phyloP scores from a whole-genome alignment of 2,888 invertebrate species.

The Rhorus exstirpatorius region DNA sequence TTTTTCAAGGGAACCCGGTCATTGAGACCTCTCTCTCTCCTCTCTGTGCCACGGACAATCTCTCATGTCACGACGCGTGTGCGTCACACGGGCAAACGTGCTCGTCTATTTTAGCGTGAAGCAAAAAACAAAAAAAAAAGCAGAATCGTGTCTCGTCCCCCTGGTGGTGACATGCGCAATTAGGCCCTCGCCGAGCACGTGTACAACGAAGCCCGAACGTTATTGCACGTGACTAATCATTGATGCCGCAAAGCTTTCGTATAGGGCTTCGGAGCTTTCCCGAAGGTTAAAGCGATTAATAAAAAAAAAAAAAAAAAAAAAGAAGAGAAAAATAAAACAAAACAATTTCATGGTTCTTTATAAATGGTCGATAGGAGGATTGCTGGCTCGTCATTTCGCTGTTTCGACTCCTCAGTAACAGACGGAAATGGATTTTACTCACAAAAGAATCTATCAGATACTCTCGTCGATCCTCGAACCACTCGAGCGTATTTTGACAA shows the following conservation, averaged over 20 bases:
- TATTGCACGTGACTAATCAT: conserved; percentile 52
- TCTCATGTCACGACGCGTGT: background rate
- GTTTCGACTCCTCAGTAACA: conserved; percentile 67
- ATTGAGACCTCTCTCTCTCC: background rate
- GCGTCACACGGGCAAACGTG: conserved; percentile 37
- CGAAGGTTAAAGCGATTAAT: conserved; percentile 79
- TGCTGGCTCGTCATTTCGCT: conserved; percentile 74
- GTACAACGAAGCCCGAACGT: conserved; percentile 29
- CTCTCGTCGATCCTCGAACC: conserved; percentile 78
- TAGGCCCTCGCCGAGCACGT: conserved; percentile 22
- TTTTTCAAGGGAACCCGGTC: conserved; percentile 16
- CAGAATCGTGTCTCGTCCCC: conserved; percentile 1
- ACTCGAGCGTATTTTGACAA: conserved; percentile 64
- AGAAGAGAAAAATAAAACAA: conserved; percentile 18
- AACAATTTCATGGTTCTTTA: conserved; percentile 70
- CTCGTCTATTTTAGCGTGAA: conserved; percentile 18
- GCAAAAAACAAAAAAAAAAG: no score
- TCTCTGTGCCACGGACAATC: background rate
- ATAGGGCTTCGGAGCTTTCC: conserved; percentile 80
- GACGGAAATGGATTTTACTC: conserved; percentile 82
- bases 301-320: conserved; percentile 1
- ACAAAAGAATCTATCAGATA: conserved; percentile 80
- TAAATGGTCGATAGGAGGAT: conserved; percentile 80
- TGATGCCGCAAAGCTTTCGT: conserved; percentile 72
- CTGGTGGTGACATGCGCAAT: conserved; percentile 1